A percentile compares a stretch with the other conserved stretches of the same genome.
Conservation (phyloP, 35 echinoderm and acorn worm species). For the Stichopus chloronotus region DNA sequence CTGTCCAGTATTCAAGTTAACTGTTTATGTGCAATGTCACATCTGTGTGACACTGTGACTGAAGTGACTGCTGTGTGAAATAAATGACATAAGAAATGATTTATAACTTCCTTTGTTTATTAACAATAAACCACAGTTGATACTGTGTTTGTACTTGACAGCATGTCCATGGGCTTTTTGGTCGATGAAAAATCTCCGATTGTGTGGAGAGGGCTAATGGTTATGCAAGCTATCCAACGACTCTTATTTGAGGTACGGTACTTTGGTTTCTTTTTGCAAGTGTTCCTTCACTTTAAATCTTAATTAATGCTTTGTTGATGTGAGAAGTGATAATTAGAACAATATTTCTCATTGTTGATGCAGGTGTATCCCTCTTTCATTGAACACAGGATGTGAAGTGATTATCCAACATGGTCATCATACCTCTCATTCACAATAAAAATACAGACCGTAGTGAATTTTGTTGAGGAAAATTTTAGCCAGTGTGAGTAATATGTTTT, state of each 20-base stretch:
- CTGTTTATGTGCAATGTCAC: background rate
- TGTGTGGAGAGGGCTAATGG: conserved; percentile 98
- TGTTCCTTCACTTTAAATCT: background rate
- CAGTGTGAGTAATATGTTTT: no score
- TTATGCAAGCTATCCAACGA: conserved; percentile 94
- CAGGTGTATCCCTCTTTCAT: no score
- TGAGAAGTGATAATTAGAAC: background rate
- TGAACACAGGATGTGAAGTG: no score
- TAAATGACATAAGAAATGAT: background rate
- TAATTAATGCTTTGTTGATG: background rate
- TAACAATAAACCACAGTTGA: no score
- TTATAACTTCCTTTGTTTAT: background rate
- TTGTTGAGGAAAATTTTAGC: no score
- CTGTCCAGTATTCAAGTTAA: background rate
- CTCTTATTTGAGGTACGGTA: conserved; percentile 79
- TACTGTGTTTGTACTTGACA: conserved; percentile 32
- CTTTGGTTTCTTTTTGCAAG: background rate
- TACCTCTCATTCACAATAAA: no score
- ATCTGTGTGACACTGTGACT: background rate
- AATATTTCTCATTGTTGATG: no score
- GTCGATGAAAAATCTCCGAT: conserved; percentile 93
- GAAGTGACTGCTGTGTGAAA: background rate
- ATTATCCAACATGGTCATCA: no score
- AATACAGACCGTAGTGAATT: no score
- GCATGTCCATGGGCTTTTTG: conserved; percentile 99